phyloP scores from a whole-genome alignment of 2,888 invertebrate genomes.

The Sminthurides aquaticus region DNA sequence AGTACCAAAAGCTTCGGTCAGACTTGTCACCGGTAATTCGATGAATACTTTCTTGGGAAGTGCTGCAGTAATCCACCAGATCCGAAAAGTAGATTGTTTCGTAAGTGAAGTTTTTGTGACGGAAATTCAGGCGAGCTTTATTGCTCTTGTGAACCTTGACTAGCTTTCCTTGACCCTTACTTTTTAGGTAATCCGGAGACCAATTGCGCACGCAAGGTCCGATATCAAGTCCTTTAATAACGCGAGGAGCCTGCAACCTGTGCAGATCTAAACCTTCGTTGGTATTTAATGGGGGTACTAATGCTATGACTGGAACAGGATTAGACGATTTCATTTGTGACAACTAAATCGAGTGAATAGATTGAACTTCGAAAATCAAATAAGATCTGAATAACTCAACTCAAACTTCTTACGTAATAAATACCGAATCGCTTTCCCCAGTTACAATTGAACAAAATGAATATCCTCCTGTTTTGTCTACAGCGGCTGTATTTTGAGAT shows the following conservation, averaged over 20 bases:
- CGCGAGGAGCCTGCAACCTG: background rate
- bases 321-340: background rate
- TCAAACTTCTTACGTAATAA: background rate
- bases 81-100: conserved; percentile 49
- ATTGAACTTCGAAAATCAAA: background rate
- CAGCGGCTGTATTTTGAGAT: too few species aligned
- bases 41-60: too few species aligned
- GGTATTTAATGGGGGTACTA: background rate
- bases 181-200: conserved; percentile 49
- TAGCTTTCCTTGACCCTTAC: conserved; percentile 45
- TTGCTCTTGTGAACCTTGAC: conserved; percentile 52
- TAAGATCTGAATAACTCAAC: background rate
- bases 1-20: conserved; percentile 44
- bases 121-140: conserved; percentile 49
- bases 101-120: conserved; percentile 52
- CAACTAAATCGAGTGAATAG: background rate
- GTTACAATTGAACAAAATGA: too few species aligned
- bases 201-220: conserved; percentile 50
- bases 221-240: conserved; percentile 48
- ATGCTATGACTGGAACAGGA: background rate
- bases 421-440: conserved; percentile 53
- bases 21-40: background rate
- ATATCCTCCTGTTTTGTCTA: too few species aligned
- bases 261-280: background rate
- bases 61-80: conserved; percentile 46